Evolutionary conservation across 30 jellyfish, hydroid and myxozoan genomes (phyloP), one percentile per base, ranked within the genome.

Genomic region (Aurelia sp.): DNA sequence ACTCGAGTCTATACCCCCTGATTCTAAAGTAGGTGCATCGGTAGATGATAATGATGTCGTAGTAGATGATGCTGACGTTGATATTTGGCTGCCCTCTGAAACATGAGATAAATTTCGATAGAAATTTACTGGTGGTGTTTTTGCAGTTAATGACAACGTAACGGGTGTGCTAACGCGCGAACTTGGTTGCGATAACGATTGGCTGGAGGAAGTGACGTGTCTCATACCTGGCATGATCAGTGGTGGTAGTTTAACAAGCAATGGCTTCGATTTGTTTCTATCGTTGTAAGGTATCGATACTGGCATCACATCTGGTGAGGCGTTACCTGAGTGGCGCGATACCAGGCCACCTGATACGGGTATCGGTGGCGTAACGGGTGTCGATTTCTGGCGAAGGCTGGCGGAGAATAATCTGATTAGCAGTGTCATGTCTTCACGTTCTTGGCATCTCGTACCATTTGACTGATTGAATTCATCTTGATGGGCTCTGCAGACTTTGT

Each of bases 381-480:
- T 77, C 33, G 90, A 76, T 21, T 76, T 76, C 66, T 66, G 62
- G 61, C 99, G 98, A 20, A 95, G 85, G 20, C 74, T 85, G 57
- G 95, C 95, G 37, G 88, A 86, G 71, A 95, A 95, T 50, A 95
- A 90, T 18, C 97, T 86, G n/a, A 95, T 65, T 52, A 95, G 74
- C 52, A 95, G 86, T 9, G 99, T 95, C 98, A 95, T 95, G 84
- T 95, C 99, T 55, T 95, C 99, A 19, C 99, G 90, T 50, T 80
- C 93, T 11, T 69, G 81, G 68, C 99, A 95, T 17, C 22, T 44
- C 27, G 48, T 19, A 16, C 95, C 95, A 51, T 86, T 79, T 7
- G 97, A 76, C 16, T 74, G 78, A 20, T 53, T 78, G 60, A 72
- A 95, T 62, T 89, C 86, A 27, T 86, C 97, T 71, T 79, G 88